Evolutionary conservation across 2,888 invertebrate genomes (phyloP), one percentile per base, ranked within the genome.

Genomic region (Leptogaster cylindrica): DNA sequence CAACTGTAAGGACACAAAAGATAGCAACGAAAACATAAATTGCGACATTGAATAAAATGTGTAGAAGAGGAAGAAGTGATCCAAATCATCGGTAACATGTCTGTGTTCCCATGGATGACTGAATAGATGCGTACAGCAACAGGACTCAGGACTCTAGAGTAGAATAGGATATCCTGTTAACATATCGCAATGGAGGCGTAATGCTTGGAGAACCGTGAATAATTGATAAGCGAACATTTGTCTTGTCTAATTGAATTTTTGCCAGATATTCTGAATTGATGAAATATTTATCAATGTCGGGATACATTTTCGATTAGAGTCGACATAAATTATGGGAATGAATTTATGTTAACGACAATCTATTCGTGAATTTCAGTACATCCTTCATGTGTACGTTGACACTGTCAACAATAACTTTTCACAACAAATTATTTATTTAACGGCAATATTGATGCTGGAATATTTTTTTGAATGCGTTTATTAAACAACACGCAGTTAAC

Each of bases 191-290:
- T 44, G 27, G 14, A 41, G 14, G 41, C 41, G 44, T 10, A 44
- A 41, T 44, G 27, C 44, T 41, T 27, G 41, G 50, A 50, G 51
- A 39, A 14, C 31, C 65, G 48, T 51, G 65, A 41, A 65, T 65
- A 65, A 65, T 39, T 52, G 65, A 65, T 65, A 65, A 52, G 23
- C 41, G 51, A 65, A 41, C 51, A 65, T 65, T 65, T 65, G 65
- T 65, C 52, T 65, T 65, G 65, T 41, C 51, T 65, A 65, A 65
- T 65, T 65, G 65, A 65, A 51, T 65, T 51, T 52, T 65, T 65
- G 33, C 51, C 39, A 36, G 51, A 50, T 51, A 65, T 27, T 27
- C 50, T 41, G 28, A 46, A 46, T 16, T 44, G 28, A 63, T 63
- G 41, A 46, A 63, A 41, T 63, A 63, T 63, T 63, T 44, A 63